phyloP scores from a whole-genome alignment of 2,888 invertebrate species.

The Amiota communis region DNA sequence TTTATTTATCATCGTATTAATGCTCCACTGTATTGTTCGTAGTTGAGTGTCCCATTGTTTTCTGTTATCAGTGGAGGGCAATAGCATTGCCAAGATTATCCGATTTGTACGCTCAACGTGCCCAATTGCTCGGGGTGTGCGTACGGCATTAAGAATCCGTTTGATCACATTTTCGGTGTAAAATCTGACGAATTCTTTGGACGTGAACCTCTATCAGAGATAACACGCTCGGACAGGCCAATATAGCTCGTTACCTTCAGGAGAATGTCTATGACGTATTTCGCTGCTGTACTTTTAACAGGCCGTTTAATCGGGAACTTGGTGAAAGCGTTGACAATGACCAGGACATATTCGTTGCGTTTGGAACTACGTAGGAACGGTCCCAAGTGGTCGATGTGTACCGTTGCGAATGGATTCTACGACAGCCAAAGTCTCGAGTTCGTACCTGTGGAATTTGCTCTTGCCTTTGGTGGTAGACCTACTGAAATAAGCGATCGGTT shows the following conservation, averaged over 20 bases:
- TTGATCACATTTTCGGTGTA: conserved; percentile 41
- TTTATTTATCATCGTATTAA: conserved; percentile 1
- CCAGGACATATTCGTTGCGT: too few relatives aligned
- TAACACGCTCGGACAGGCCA: not conserved
- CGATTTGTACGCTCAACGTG: conserved; percentile 26
- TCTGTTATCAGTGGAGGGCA: conserved; percentile 9
- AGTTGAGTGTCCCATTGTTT: not conserved
- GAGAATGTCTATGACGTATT: too few relatives aligned
- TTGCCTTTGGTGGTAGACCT: not conserved
- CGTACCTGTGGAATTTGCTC: not conserved
- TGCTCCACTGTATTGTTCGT: conserved; percentile 9
- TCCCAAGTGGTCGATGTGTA: too few relatives aligned
- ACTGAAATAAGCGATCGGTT: conserved; percentile 28
- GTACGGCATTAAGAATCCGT: conserved; percentile 47
- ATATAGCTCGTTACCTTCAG: too few relatives aligned
- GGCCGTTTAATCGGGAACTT: too few relatives aligned
- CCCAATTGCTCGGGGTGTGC: conserved; percentile 46
- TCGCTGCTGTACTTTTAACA: conserved; percentile 1
- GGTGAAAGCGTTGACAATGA: too few relatives aligned
- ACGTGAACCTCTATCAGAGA: conserved; percentile 14
- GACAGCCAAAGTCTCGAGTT: conserved; percentile 20
- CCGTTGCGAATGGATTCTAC: too few relatives aligned
- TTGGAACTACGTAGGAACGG: too few relatives aligned
- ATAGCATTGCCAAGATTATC: not conserved
- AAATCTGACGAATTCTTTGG: conserved; percentile 43